Conservation (phyloP, 1,140 invertebrate species). For the Ceratosolen solmsi region DNA sequence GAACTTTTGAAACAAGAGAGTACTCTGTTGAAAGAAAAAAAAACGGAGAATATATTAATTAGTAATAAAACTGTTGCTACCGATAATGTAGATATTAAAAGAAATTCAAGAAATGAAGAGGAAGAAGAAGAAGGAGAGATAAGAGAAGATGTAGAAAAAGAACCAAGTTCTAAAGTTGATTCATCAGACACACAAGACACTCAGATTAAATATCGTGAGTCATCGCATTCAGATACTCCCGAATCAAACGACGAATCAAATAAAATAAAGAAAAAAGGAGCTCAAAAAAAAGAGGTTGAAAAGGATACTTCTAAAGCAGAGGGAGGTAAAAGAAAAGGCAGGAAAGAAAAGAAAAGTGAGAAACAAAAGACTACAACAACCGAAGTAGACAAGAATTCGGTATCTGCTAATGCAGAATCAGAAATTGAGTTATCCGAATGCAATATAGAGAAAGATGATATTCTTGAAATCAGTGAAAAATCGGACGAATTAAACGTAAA, state of each 20-base stretch:
- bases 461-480: conserved; percentile 52
- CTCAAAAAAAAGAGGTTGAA: conserved; percentile 51
- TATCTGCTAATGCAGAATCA: conserved; percentile 23
- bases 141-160: conserved; percentile 50
- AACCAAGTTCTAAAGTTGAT: conserved; percentile 49
- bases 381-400: conserved; percentile 25
- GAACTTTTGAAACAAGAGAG: background rate
- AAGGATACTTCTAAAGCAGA: conserved; percentile 48
- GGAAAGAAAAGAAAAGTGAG: conserved; percentile 30
- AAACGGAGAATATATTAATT: conserved; percentile 15
- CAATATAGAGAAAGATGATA: conserved; percentile 48
- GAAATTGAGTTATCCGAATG: conserved; percentile 50
- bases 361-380: background rate
- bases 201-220: conserved; percentile 66
- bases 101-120: conserved; percentile 7
- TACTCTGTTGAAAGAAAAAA: background rate
- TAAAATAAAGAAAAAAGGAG: conserved; percentile 51
- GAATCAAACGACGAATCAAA: conserved; percentile 65
- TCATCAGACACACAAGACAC: conserved; percentile 51
- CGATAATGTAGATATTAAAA: background rate
- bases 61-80: background rate
- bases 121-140: conserved; percentile 57
- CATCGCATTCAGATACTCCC: conserved; percentile 65
- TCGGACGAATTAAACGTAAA: conserved; percentile 51
- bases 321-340: conserved; percentile 9